Evolutionary conservation across 2,888 invertebrate genomes (phyloP).

Genomic region (Polydrusus pterygomalis): DNA sequence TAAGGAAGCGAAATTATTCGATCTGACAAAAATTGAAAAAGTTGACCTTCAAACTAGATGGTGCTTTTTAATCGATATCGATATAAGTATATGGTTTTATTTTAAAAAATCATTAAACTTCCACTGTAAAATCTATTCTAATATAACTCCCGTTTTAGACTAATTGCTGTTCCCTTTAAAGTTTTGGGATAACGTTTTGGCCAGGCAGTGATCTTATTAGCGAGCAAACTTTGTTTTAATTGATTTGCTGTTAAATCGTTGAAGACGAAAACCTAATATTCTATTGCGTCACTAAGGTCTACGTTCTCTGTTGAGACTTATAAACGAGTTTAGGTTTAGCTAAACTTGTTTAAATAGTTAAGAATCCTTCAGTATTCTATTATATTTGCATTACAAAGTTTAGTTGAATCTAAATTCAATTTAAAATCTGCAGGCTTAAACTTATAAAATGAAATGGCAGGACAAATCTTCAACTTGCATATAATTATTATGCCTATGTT

Average conservation of each 20-base stretch:
- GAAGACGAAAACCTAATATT: conserved; percentile 12
- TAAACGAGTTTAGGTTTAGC: not conserved
- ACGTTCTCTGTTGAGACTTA: not conserved
- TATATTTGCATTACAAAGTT: no score
- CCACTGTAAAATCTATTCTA: not conserved
- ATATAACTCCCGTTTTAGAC: conserved; percentile 7
- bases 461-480: no score
- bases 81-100: not conserved
- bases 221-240: conserved; percentile 8
- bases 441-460: no score
- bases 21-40: no score
- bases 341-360: conserved; percentile 1
- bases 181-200: conserved; percentile 15
- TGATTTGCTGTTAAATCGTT: conserved; percentile 15
- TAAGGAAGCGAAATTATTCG: no score
- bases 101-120: not conserved
- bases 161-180: conserved; percentile 6
- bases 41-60: no score
- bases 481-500: no score
- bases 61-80: no score
- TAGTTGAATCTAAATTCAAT: no score
- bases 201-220: conserved; percentile 22
- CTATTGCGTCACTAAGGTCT: not conserved
- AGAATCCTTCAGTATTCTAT: not conserved
- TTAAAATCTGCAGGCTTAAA: no score